Conservation (phyloP, 2,797 vertebrate species). For the Cetoscarus ocellatus region DNA sequence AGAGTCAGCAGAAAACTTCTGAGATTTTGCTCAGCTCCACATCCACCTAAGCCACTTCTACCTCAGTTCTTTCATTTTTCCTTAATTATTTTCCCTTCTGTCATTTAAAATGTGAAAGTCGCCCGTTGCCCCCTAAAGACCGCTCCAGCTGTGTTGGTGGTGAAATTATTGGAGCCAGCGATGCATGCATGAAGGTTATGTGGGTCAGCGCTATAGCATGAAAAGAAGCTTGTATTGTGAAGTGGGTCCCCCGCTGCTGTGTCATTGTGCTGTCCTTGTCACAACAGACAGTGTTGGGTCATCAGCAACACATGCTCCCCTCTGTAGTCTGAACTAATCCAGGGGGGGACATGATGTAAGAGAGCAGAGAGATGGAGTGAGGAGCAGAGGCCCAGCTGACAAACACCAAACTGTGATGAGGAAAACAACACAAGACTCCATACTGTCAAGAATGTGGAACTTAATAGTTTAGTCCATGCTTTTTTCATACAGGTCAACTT, state of each 20-base stretch:
- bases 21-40: neutral
- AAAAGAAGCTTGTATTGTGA: constrained; percentile 59
- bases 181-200: constrained; percentile 36
- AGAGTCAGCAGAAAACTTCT: no score
- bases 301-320: constrained; percentile 2
- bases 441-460: neutral
- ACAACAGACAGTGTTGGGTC: constrained; percentile 24
- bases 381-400: constrained; percentile 20
- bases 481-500: no score
- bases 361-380: constrained; percentile 6
- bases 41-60: no score
- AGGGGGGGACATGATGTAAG: constrained; percentile 25
- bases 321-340: constrained; percentile 15
- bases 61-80: neutral
- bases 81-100: neutral
- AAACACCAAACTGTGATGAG: neutral
- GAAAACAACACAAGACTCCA: neutral
- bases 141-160: constrained; percentile 24
- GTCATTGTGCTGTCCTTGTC: constrained; percentile 32
- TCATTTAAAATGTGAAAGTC: constrained; percentile 15
- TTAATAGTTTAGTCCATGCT: no score
- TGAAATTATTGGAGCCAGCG: constrained; percentile 25
- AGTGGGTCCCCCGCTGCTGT: constrained; percentile 37
- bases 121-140: constrained; percentile 8
- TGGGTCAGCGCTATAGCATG: constrained; percentile 63